These are phyloP conservation scores for Toxotes jaculatrix DNA, from an alignment of 2,113 vertebrate species.

Conservation along the genomic window DNA sequence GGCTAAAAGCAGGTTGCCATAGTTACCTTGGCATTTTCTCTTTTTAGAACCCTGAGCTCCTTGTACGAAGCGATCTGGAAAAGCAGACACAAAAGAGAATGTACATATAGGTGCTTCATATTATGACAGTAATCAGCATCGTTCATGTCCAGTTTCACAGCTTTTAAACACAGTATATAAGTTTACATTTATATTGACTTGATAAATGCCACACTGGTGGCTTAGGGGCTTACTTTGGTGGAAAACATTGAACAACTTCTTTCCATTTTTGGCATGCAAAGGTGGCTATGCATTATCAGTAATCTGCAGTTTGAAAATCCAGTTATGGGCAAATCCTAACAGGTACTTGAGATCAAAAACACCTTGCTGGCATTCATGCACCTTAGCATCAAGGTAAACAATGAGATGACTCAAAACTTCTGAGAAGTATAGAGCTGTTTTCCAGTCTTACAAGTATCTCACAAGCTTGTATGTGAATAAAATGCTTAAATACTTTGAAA, in stretches of 20 bases:
- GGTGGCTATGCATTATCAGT: too few species aligned
- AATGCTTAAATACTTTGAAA: not conserved
- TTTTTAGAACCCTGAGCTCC: conserved; percentile 82
- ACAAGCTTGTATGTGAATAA: not conserved
- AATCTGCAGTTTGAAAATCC: too few species aligned
- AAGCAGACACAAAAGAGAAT: not conserved
- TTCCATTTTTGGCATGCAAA: too few species aligned
- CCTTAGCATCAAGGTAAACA: not conserved
- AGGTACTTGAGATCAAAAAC: not conserved
- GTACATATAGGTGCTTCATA: not conserved
- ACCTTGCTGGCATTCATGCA: not conserved
- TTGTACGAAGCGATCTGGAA: conserved; percentile 80
- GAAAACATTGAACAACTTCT: too few species aligned
- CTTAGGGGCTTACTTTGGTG: too few species aligned
- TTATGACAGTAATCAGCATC: not conserved
- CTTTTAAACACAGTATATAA: too few species aligned
- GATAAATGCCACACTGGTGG: not conserved
- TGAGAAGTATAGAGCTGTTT: too few species aligned
- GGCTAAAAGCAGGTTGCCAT: not conserved
- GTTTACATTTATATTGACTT: not conserved
- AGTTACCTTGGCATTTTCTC: conserved; percentile 89
- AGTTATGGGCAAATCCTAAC: too few species aligned
- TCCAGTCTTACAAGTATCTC: not conserved
- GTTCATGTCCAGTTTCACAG: not conserved
- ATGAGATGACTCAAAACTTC: too few species aligned